Conservation (phyloP, 2,113 vertebrate genomes). For the Ailurus styani region DNA sequence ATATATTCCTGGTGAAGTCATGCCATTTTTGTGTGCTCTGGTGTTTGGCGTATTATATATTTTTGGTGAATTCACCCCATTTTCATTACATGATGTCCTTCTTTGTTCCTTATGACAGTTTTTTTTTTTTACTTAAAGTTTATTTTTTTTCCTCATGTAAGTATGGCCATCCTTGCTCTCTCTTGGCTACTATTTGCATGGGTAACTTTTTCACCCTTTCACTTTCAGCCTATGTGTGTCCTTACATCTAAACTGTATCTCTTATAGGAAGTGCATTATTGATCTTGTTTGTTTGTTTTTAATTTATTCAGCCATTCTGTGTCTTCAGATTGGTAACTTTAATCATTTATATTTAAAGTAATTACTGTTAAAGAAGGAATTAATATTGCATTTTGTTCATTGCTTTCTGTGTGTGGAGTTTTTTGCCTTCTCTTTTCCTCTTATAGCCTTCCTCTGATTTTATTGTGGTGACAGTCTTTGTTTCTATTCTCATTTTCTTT, state of each 20-base stretch:
- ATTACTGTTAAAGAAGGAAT: not conserved
- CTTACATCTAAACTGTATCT: not conserved
- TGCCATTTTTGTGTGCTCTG: no score
- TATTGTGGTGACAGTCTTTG: not conserved
- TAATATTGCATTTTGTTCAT: not conserved
- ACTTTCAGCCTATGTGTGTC: not conserved
- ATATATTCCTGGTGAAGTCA: not conserved
- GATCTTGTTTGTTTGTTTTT: not conserved
- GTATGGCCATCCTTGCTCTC: not conserved
- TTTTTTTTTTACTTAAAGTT: not conserved
- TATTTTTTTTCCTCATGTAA: not conserved
- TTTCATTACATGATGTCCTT: not conserved
- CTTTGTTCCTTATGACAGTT: not conserved
- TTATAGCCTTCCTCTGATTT: not conserved
- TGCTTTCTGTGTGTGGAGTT: not conserved
- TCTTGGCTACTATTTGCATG: not conserved
- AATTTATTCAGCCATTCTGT: not conserved
- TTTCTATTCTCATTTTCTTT: not conserved
- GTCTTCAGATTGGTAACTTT: not conserved
- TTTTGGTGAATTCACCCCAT: no score
- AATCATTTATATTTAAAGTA: not conserved
- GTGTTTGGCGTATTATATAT: no score
- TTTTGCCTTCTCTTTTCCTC: not conserved
- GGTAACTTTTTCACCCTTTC: not conserved
- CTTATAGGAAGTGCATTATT: not conserved